Evolutionary conservation across 2,113 vertebrate species (phyloP).

Genomic region (Elachura formosa): DNA sequence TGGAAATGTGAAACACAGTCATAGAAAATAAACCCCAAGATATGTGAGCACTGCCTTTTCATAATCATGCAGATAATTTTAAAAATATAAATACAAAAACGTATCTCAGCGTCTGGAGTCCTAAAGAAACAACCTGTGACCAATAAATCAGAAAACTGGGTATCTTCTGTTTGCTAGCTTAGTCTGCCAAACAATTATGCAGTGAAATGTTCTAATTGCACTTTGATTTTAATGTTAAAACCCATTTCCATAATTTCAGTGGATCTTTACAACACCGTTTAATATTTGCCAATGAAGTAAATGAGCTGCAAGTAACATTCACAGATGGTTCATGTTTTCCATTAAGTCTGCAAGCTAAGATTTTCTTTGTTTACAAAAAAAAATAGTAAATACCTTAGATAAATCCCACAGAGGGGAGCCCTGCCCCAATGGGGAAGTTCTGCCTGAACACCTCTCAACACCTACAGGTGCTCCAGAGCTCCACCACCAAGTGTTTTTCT

Average conservation of each 20-base stretch:
- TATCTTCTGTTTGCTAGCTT: constrained; percentile 11
- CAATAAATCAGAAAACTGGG: constrained; percentile 62
- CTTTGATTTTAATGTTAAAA: constrained; percentile 75
- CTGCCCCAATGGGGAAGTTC: not conserved
- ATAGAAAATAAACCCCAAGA: not conserved
- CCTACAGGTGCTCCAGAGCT: not conserved
- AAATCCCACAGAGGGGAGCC: not conserved
- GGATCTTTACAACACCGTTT: constrained; percentile 67
- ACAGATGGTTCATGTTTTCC: constrained; percentile 69
- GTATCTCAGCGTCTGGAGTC: not conserved
- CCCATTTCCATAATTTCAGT: constrained; percentile 76
- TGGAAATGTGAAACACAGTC: not conserved
- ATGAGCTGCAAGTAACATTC: constrained; percentile 72
- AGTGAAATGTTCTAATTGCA: constrained; percentile 75
- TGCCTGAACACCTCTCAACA: not conserved
- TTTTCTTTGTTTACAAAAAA: constrained; percentile 29
- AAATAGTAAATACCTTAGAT: not conserved
- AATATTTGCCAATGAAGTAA: constrained; percentile 73
- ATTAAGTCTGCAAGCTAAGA: constrained; percentile 41
- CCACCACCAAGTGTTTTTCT: not conserved
- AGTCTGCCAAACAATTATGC: constrained; percentile 71
- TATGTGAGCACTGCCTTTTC: not conserved
- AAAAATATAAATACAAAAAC: not conserved
- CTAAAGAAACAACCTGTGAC: constrained; percentile 59
- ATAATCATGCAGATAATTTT: not conserved